Conservation (phyloP, 1,140 invertebrate genomes). For the Pinna nobilis region DNA sequence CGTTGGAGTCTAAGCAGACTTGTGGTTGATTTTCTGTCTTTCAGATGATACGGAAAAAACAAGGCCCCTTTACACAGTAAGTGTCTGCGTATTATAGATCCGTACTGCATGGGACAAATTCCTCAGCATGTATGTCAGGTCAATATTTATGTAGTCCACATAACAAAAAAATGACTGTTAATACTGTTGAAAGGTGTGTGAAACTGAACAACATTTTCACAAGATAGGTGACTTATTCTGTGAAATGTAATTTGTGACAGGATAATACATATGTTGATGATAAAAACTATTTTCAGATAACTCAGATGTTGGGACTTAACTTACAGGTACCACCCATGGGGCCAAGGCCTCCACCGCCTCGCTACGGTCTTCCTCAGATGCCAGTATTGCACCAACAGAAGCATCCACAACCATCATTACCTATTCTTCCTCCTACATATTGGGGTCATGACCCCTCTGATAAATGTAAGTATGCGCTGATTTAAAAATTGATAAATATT, state of each 20-base stretch:
- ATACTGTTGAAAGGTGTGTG: neutral
- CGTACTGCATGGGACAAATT: no score
- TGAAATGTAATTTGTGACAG: no score
- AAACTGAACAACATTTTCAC: neutral
- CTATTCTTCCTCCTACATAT: constrained; percentile 82
- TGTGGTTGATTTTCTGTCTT: no score
- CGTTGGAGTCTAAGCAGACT: no score
- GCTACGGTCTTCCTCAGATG: constrained; percentile 27
- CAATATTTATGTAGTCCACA: no score
- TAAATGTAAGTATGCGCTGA: constrained; percentile 16
- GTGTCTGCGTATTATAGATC: no score
- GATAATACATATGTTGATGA: no score
- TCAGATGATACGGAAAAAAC: no score
- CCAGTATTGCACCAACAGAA: constrained; percentile 12
- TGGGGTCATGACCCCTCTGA: constrained; percentile 72
- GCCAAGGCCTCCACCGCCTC: constrained; percentile 32
- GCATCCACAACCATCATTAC: constrained; percentile 79
- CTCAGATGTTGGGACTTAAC: constrained; percentile 46
- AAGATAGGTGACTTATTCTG: neutral
- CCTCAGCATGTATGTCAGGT: no score
- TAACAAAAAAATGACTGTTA: no score
- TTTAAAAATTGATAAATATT: no score
- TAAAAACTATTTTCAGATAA: constrained; percentile 50
- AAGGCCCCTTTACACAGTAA: no score
- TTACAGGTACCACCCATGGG: constrained; percentile 71